phyloP scores from a whole-genome alignment of 2,888 invertebrate genomes.

The Blastobasis lacticolella region DNA sequence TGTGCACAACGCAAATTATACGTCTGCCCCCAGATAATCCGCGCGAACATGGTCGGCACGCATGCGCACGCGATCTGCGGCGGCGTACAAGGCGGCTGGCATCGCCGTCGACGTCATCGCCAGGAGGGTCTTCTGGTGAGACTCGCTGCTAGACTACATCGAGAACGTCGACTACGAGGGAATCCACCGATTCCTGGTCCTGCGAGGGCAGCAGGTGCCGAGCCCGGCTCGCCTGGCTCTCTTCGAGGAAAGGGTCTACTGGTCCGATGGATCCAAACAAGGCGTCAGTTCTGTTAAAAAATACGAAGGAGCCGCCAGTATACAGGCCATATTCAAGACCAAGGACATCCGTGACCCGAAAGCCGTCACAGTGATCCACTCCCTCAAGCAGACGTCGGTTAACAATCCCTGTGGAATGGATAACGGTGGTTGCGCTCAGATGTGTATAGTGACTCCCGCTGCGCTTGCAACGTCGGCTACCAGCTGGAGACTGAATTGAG shows the following conservation, averaged over 20 bases:
- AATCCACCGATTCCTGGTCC: slow-evolving; percentile 83
- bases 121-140: slow-evolving; percentile 96
- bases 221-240: slow-evolving; percentile 87
- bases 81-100: slow-evolving; percentile 94
- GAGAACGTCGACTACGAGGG: slow-evolving; percentile 97
- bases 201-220: slow-evolving; percentile 89
- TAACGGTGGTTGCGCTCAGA: slow-evolving; percentile 93
- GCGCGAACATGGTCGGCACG: slow-evolving; percentile 96
- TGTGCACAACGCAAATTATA: background rate
- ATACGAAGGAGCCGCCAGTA: slow-evolving; percentile 84
- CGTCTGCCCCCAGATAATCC: slow-evolving; percentile 67
- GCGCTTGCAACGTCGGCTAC: slow-evolving; percentile 94
- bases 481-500: slow-evolving; percentile 81
- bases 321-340: slow-evolving; percentile 86
- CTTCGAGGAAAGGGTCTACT: slow-evolving; percentile 90
- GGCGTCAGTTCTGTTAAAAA: slow-evolving; percentile 91
- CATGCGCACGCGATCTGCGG: slow-evolving; percentile 88
- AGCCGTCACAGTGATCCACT: slow-evolving; percentile 87
- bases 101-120: slow-evolving; percentile 92
- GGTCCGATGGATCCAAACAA: slow-evolving; percentile 94
- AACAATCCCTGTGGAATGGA: slow-evolving; percentile 90
- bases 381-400: slow-evolving; percentile 82
- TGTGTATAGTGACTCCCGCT: slow-evolving; percentile 96
- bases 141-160: slow-evolving; percentile 94
- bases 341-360: slow-evolving; percentile 87